Evolutionary conservation across 2,113 vertebrate genomes (phyloP), one percentile per base, ranked within the genome.

Genomic region (Phrynosoma platyrhinos): DNA sequence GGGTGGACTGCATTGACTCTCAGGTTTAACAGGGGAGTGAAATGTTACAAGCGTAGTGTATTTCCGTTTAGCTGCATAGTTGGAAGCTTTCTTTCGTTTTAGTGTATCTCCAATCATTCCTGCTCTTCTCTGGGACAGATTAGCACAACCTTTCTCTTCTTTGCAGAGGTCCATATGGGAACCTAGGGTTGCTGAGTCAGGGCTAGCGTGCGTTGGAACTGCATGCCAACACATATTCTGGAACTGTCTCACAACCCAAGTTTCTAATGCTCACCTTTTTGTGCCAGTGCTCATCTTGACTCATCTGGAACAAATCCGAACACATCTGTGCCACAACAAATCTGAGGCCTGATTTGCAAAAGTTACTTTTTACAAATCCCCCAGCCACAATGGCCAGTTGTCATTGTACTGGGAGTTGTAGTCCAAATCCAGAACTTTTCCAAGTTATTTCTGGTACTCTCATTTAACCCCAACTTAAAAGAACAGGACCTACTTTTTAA

Each of bases 1-100:
- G 91, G 77, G 58, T 91, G 87, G 83, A 92, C 92, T 40, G 30
- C 64, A 66, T 94, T 93, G 91, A 32, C 55, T 86, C 52, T 87
- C 78, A n/a, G 53, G 74, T 85, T 89, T 83, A 77, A 75, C 68
- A 90, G 84, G 83, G 64, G 25, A 90, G 78, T 71, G 47, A 30
- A n/a, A 2, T 64, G 74, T 89, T 91, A 88, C 88, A 91, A 87
- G 62, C 62, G 20, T 5, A 78, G 8, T 9, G 42, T 23, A 0
- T 52, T 87, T 93, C 18, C 77, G 89, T 86, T 89, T 40, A 71
- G n/a, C 40, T 32, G 8, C 27, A 0, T 79, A 77, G 79, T 91
- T 92, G 62, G 75, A 88, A 80, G 25, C 30, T 66, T 83, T 90
- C 87, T 42, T 40, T 87, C 3, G 21, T 72, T 47, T 74, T 64